These are phyloP conservation scores for Eriocheir sinensis DNA, from an alignment of 1,140 invertebrate species.

Conservation along the genomic window DNA sequence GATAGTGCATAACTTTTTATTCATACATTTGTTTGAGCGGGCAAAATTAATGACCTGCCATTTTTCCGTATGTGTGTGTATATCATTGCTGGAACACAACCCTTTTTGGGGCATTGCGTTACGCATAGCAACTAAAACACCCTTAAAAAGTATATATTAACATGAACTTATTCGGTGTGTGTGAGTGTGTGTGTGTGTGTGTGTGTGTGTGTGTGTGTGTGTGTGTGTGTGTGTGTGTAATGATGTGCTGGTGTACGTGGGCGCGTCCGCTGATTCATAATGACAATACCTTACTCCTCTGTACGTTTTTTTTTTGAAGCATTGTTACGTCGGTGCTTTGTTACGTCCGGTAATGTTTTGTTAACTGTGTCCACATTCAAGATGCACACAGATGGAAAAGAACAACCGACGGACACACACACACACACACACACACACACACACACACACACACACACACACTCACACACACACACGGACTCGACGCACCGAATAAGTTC, in stretches of 20 bases:
- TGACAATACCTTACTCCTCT: neutral
- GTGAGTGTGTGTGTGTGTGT: neutral
- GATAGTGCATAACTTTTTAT: too few relatives aligned
- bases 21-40: too few relatives aligned
- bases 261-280: neutral
- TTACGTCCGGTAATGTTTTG: neutral
- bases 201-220: neutral
- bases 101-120: too few relatives aligned
- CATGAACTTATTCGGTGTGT: neutral
- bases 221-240: neutral
- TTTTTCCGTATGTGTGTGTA: too few relatives aligned
- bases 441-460: neutral
- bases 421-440: neutral
- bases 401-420: neutral
- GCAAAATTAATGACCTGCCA: too few relatives aligned
- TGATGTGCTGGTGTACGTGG: neutral
- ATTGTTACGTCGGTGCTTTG: neutral
- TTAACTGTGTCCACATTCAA: neutral
- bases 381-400: neutral
- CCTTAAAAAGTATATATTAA: neutral
- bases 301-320: neutral
- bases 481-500: too few relatives aligned
- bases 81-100: too few relatives aligned
- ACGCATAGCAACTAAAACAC: neutral
- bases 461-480: too few relatives aligned